Base-by-base conservation (phyloP, 2,113 vertebrate genomes). In the Mus spicilegus region DNA sequence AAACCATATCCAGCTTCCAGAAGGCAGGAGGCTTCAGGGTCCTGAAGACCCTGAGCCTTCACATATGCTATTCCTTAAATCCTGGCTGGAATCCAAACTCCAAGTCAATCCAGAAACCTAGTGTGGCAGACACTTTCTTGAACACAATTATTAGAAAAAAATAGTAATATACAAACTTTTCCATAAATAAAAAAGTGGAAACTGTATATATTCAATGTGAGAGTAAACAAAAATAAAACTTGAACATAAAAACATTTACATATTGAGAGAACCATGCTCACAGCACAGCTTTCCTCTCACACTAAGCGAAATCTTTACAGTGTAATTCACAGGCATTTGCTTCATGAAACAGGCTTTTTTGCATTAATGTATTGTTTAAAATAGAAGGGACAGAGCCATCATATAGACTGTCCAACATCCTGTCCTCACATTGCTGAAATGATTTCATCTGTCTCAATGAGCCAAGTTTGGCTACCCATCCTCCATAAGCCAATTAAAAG, bases 31-130 rank as follows among this genome's bases (percentile, higher is more conserved):
- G 96, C 46, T 88, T 95, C 87, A 91, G 96, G 96, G 94, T 96
- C 95, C 67, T 85, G 42, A 95, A 96, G 51, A 84, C 73, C 95
- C 93, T 95, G 75, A 76, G 58, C 78, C 86, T 98, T 96, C 90
- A 93, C 24, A 1, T 39, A 19, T 92, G 22, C 46, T 96, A 67
- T 90, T 97, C 96, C 87, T 97, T 13, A 96, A 94, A 98, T 96
- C 93, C 20, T 69, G 6, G 96, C 81, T 95, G 92, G 77, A 93
- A 95, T 97, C 90, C 91, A 97, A 90, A 78, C 70, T 96, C 95
- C 89, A 97, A 97, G 94, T 96, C 85, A 95, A 73, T 92, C 85
- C 56, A 94, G 91, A 97, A 98, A 91, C 94, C 93, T 39, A 78
- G 54, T 39, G 63, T 70, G 82, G 87, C 69, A 96, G 91, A 39